Conservation (phyloP, 2,797 vertebrate species). For the Scleropages formosus region DNA sequence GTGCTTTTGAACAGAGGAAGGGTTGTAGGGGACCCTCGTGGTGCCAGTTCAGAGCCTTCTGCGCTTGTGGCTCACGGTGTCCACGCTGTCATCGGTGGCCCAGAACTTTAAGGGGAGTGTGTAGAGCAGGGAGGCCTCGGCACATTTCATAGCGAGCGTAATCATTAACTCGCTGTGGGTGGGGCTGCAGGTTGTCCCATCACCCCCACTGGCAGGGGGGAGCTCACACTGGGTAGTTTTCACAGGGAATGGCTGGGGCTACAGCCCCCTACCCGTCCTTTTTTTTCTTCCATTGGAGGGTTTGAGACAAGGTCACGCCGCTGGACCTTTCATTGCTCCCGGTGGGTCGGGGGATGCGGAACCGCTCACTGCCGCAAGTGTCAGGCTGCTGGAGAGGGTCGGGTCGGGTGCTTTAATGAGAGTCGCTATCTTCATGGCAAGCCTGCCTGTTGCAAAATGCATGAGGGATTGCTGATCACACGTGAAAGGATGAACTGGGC, state of each 20-base stretch:
- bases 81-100: background rate
- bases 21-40: background rate
- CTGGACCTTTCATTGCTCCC: background rate
- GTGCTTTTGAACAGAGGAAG: background rate
- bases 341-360: background rate
- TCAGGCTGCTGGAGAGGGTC: background rate
- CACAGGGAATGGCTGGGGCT: background rate
- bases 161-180: background rate
- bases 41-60: background rate
- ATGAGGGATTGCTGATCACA: slow-evolving; percentile 10
- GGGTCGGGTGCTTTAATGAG: background rate
- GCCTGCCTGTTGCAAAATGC: slow-evolving; percentile 7
- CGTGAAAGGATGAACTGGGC: background rate
- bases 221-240: background rate
- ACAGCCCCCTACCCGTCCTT: background rate
- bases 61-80: background rate
- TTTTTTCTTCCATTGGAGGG: background rate
- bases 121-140: background rate
- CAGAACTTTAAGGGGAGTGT: background rate
- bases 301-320: background rate
- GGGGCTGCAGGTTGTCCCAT: background rate
- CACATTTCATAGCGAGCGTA: background rate
- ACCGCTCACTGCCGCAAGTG: background rate
- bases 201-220: background rate
- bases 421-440: background rate